Percentiles rank a stretch among this genome's conserved stretches.
Evolutionary conservation across 2,113 vertebrate genomes (phyloP).

Genomic region (Rattus rattus): DNA sequence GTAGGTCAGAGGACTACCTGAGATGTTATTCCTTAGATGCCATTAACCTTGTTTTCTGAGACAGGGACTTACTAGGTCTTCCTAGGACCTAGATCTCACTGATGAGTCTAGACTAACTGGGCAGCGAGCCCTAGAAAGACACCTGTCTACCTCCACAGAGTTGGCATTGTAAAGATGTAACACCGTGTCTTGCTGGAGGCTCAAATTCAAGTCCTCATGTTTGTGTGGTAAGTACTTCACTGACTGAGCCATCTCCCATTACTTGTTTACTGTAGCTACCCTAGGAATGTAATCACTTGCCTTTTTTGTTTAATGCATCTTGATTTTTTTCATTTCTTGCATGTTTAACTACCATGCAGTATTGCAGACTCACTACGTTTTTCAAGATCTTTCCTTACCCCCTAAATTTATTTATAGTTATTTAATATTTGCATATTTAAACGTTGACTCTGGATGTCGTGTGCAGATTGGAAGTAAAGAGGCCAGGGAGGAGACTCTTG

Average conservation of each 20-base stretch:
- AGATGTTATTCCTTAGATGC: neutral
- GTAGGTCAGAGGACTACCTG: neutral
- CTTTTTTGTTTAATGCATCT: constrained; percentile 1
- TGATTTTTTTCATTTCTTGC: neutral
- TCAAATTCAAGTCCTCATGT: neutral
- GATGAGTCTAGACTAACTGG: neutral
- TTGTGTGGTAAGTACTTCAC: neutral
- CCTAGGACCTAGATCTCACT: neutral
- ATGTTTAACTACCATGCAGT: neutral
- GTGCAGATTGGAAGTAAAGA: neutral
- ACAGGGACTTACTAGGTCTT: neutral
- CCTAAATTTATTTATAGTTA: neutral
- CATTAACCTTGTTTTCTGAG: neutral
- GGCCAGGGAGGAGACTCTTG: neutral
- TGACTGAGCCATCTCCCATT: neutral
- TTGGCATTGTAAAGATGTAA: neutral
- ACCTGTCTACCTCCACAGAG: neutral
- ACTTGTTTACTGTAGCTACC: neutral
- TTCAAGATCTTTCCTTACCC: neutral
- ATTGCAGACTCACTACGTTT: neutral
- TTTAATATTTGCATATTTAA: neutral
- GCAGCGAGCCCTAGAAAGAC: neutral
- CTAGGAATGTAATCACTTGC: neutral
- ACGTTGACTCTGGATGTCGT: neutral
- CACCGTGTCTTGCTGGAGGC: neutral